phyloP scores from a whole-genome alignment of 1,140 invertebrate species.

The Heliothis virescens region DNA sequence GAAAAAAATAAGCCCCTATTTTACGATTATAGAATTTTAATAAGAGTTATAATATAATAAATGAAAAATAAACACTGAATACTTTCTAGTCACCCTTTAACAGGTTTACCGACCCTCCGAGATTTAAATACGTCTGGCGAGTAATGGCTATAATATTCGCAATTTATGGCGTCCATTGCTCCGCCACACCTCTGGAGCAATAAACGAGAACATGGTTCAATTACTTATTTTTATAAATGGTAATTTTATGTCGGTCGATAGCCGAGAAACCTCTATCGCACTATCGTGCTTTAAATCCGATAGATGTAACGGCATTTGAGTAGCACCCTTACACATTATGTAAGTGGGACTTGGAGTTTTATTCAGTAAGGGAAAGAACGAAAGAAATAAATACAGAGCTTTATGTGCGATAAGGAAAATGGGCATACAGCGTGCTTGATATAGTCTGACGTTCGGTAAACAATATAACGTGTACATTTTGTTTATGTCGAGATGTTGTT shows the following conservation, averaged over 20 bases:
- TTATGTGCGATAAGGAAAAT: conserved; percentile 16
- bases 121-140: conserved; percentile 28
- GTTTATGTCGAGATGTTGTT: not conserved
- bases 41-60: too few relatives aligned
- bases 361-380: not conserved
- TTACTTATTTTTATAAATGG: conserved; percentile 42
- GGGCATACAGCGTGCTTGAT: conserved; percentile 1
- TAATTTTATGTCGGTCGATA: conserved; percentile 23
- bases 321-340: conserved; percentile 1
- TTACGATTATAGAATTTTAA: too few relatives aligned
- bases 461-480: conserved; percentile 11
- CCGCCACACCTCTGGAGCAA: conserved; percentile 18
- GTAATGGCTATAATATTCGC: conserved; percentile 38
- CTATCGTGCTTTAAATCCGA: conserved; percentile 14
- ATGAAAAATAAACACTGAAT: not conserved
- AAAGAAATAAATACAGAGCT: conserved; percentile 12
- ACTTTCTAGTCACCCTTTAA: conserved; percentile 12
- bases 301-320: not conserved
- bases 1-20: too few relatives aligned
- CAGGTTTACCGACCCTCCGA: conserved; percentile 6
- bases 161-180: conserved; percentile 32
- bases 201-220: conserved; percentile 21
- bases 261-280: not conserved
- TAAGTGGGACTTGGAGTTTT: not conserved
- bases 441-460: conserved; percentile 12